Percentiles rank a stretch among this genome's conserved stretches.
These are phyloP conservation scores for Phoxinus phoxinus DNA, from an alignment of 2,113 vertebrate genomes.

Conservation along the genomic window DNA sequence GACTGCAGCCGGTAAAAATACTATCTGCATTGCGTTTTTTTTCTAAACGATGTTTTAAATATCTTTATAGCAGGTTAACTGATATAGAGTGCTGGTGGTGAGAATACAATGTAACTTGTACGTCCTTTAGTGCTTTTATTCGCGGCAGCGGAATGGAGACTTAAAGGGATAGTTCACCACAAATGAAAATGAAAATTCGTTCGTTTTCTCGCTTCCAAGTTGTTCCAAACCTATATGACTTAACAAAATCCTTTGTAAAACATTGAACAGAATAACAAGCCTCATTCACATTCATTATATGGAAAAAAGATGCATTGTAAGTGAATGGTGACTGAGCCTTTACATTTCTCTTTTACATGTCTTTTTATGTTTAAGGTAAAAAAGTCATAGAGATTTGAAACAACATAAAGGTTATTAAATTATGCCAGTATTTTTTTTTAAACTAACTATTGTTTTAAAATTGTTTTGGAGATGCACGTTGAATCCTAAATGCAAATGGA, in stretches of 20 bases:
- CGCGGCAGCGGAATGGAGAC: background rate
- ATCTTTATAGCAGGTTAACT: background rate
- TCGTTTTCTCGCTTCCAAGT: background rate
- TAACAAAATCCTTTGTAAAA: background rate
- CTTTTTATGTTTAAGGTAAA: background rate
- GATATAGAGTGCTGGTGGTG: background rate
- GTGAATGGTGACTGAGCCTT: background rate
- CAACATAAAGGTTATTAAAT: background rate
- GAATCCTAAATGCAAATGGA: background rate
- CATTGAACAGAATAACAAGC: background rate
- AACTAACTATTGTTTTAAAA: background rate
- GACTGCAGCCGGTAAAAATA: background rate
- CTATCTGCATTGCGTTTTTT: slow-evolving; percentile 32
- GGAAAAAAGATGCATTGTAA: background rate
- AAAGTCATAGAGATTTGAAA: background rate
- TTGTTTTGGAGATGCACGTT: background rate
- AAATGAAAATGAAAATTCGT: background rate
- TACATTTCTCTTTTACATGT: background rate
- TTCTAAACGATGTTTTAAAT: background rate
- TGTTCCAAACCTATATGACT: background rate
- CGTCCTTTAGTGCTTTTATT: slow-evolving; percentile 2
- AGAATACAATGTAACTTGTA: background rate
- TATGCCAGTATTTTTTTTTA: background rate
- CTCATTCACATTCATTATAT: background rate
- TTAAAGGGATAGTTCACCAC: background rate